Conservation (phyloP, 2,113 vertebrate species). For the Setophaga coronata region DNA sequence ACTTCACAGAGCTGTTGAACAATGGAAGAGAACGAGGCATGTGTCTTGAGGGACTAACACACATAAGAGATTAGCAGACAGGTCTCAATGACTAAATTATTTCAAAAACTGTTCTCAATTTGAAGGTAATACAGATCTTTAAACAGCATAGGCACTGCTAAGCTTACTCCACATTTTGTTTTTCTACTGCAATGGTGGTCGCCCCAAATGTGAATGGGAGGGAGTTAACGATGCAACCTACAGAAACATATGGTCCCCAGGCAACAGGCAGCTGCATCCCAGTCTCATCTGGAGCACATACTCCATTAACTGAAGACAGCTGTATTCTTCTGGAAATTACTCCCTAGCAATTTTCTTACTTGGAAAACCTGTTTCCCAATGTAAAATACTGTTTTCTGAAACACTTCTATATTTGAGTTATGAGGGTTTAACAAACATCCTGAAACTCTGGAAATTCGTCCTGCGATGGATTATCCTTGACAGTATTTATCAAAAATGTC, state of each 20-base stretch:
- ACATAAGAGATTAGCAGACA: neutral
- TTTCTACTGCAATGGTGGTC: neutral
- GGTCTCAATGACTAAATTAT: neutral
- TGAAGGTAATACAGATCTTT: neutral
- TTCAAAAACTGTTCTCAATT: neutral
- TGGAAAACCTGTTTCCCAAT: neutral
- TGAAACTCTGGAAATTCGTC: neutral
- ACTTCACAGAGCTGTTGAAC: neutral
- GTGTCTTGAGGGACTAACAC: neutral
- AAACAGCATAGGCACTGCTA: neutral
- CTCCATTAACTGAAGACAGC: neutral
- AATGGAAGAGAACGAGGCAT: neutral
- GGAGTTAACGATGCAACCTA: neutral
- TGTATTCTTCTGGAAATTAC: neutral
- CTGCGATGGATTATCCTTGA: neutral
- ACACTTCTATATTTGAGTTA: neutral
- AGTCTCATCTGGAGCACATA: neutral
- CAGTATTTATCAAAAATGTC: slow-evolving; percentile 3
- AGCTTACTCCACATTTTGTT: neutral
- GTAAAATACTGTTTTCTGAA: neutral
- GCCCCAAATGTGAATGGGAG: neutral
- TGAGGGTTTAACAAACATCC: neutral
- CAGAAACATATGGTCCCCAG: neutral
- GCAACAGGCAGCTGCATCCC: neutral
- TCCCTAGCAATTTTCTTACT: neutral